A percentile compares a stretch with the other conserved stretches of the same genome.
phyloP scores from a whole-genome alignment of 1,140 invertebrate genomes.

The Paracyclopina nana region DNA sequence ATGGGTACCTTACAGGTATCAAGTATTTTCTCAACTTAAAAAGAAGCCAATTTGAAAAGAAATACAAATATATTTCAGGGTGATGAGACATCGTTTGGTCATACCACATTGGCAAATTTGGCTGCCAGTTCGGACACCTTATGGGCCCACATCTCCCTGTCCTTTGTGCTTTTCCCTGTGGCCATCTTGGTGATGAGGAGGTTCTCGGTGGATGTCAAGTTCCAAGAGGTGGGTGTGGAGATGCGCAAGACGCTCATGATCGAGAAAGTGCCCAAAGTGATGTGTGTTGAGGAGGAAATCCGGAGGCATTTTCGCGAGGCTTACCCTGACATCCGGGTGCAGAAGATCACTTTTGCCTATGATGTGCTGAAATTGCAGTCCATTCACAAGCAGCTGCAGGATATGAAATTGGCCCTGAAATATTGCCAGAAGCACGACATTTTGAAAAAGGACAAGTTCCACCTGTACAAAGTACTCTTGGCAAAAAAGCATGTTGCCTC shows the following conservation, averaged over 20 bases:
- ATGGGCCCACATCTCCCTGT: neutral
- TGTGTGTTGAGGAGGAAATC: constrained; percentile 3
- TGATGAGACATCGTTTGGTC: neutral
- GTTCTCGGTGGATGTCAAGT: constrained; percentile 6
- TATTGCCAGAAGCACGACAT: neutral
- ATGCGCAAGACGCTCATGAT: neutral
- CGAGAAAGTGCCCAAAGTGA: constrained; percentile 2
- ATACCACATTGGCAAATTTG: constrained; percentile 5
- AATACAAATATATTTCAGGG: no score
- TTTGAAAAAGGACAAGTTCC: neutral
- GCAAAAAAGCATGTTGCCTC: no score
- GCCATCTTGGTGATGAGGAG: neutral
- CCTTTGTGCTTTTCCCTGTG: neutral
- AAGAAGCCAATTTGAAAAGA: no score
- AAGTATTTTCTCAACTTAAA: no score
- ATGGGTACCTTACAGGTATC: neutral
- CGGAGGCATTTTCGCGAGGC: constrained; percentile 1
- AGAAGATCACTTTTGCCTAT: neutral
- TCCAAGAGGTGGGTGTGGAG: constrained; percentile 5
- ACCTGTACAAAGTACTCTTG: neutral
- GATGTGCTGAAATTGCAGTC: neutral
- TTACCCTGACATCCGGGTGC: neutral
- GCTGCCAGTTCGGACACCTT: neutral
- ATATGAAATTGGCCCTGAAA: neutral
- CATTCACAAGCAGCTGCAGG: neutral